A percentile compares a stretch with the other conserved stretches of the same genome.
Evolutionary conservation across 1,140 invertebrate genomes (phyloP).

Genomic region (Apis laboriosa): DNA sequence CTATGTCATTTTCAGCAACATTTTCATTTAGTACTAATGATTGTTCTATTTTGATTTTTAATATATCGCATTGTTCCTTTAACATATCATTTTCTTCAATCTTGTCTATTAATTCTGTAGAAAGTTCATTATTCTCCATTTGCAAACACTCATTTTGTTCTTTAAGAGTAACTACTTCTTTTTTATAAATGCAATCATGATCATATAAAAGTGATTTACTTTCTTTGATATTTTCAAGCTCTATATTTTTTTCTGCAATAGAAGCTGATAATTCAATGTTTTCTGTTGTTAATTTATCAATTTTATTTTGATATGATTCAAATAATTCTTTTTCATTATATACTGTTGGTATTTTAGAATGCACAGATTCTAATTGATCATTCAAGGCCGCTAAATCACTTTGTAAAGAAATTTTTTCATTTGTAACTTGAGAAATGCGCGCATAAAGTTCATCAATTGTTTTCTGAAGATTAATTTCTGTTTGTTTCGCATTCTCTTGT

Average conservation of each 20-base stretch:
- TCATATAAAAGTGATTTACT: slow-evolving; percentile 57
- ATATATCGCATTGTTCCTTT: slow-evolving; percentile 26
- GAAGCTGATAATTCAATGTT: slow-evolving; percentile 68
- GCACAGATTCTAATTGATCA: slow-evolving; percentile 51
- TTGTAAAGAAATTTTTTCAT: slow-evolving; percentile 62
- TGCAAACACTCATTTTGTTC: slow-evolving; percentile 43
- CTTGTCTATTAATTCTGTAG: slow-evolving; percentile 52
- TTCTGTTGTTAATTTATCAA: slow-evolving; percentile 66
- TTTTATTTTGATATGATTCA: slow-evolving; percentile 43
- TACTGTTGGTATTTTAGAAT: slow-evolving; percentile 4
- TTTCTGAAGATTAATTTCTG: slow-evolving; percentile 50
- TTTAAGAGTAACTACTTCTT: slow-evolving; percentile 34
- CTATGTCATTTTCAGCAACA: slow-evolving; percentile 31
- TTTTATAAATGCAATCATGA: slow-evolving; percentile 46
- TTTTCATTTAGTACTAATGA: slow-evolving; percentile 8
- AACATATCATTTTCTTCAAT: slow-evolving; percentile 54
- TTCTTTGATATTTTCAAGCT: slow-evolving; percentile 54
- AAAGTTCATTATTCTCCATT: slow-evolving; percentile 47
- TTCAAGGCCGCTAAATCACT: slow-evolving; percentile 47
- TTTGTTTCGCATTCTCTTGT: slow-evolving; percentile 53
- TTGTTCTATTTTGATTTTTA: slow-evolving; percentile 43
- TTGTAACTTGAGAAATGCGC: slow-evolving; percentile 47
- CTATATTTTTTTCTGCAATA: slow-evolving; percentile 58
- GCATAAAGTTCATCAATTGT: slow-evolving; percentile 59
- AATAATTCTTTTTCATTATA: slow-evolving; percentile 51